Base-by-base conservation (phyloP, 2,888 invertebrate genomes). In the Cinara cedri region DNA sequence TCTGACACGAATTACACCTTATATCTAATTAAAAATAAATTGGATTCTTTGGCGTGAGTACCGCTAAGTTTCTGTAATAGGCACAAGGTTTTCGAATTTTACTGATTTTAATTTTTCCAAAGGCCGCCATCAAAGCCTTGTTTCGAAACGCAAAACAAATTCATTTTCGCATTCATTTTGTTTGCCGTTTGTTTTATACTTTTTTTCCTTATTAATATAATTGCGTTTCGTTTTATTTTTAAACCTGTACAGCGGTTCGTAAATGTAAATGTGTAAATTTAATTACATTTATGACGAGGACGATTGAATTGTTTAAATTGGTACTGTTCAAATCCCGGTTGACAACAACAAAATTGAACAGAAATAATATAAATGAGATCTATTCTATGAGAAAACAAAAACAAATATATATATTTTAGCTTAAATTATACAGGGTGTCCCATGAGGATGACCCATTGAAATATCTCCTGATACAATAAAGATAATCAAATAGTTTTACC, bases 21-120 rank as follows among this genome's bases (percentile, higher is more conserved):
- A 54, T n/a, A n/a, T 70, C 19, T 70, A 70, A 70, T 70, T 70
- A 70, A 70, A 70, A 70, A 42, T 54, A 70, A 70, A 70, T 54
- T 19, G 34, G 21, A 65, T 65, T 70, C 1, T 34, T 34, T 6
- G 3, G 34, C 34, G 34, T 6, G 34, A 34, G 34, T 34, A 34
- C 6, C 34, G 34, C 6, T 6, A 34, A 34, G 34, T 34, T 4
- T 34, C 34, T 6, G n/a, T 10, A 46, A 10, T 24, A 6, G 11
- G 14, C 24, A 21, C 46, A 24, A 10, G 44, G 16, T 24, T 66
- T 66, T 55, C 9, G 6, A 70, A 54, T 70, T 26, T 19, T 34
- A 70, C 19, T 19, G 10, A 26, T 70, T 54, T 54, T 19, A 42
- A 68, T 26, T 68, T 34, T 68, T 34, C 26, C 3, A 11, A 34